Base-by-base conservation (phyloP, 2,113 vertebrate species). In the Condylura cristata region DNA sequence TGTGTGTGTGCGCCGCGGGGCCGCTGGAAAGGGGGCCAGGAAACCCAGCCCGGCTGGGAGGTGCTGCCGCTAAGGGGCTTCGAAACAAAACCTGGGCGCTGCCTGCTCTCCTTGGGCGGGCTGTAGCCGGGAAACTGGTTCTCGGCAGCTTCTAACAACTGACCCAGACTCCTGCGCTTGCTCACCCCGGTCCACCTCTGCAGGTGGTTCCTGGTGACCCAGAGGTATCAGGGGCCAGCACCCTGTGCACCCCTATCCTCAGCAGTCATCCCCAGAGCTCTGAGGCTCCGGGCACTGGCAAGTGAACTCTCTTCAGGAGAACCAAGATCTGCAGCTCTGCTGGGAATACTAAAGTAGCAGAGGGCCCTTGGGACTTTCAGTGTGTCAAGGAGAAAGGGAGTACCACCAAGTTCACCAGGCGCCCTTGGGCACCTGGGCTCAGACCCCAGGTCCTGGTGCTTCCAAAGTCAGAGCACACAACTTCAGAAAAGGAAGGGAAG, bases 191-290 rank as follows among this genome's bases (percentile, higher is more conserved):
- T 76, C 44, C 65, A 34, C 91, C 95, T 92, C 95, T 96, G 95
- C 96, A 97, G 96, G 96, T 96, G 96, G 90, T 95, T 97, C 63
- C 44, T 32, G 3, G 30, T 37, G 26, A 39, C 71, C 48, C 22
- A 3, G 17, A 74, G 60, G 66, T 78, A 18, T 74, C 60, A 2
- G 32, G 39, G 44, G 18, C 46, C 41, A 74, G 28, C 24, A 58
- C 32, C n/a, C 26, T 11, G 1, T 8, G 8, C 80, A 46, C n/a
- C 66, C 48, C 26, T 71, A 72, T 22, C 7, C 87, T n/a, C n/a
- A 51, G 18, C 63, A 44, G 37, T 22, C 26, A 58, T 44, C 74
- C 17, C 34, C 22, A 80, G 32, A 14, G 0, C 56, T 39, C 82
- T 10, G 74, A 44, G 11, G 34, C 44, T 75, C 41, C 65, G 14